These are phyloP conservation scores for Drosophila sp. DNA, from an alignment of 1,140 invertebrate genomes.

Conservation along the genomic window DNA sequence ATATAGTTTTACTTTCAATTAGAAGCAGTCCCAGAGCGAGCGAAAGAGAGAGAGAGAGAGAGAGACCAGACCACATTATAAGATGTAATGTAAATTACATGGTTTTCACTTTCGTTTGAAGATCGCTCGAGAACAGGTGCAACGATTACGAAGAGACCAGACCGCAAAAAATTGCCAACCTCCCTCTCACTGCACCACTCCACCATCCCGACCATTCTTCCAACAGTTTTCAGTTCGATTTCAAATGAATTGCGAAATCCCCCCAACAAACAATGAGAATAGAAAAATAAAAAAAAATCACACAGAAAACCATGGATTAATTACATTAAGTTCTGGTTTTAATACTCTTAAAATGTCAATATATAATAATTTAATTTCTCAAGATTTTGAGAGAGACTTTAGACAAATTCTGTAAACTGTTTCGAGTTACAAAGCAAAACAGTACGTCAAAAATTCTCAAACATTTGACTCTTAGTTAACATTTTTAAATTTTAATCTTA, in stretches of 20 bases:
- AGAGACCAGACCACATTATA: constrained; percentile 28
- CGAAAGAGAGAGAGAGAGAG: not conserved
- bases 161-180: constrained; percentile 53
- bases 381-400: no score
- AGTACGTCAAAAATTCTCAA: no score
- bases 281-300: constrained; percentile 19
- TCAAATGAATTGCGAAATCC: constrained; percentile 77
- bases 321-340: not conserved
- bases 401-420: no score
- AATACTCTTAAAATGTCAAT: constrained; percentile 8
- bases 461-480: no score
- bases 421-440: no score
- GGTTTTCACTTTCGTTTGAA: constrained; percentile 72
- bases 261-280: constrained; percentile 20
- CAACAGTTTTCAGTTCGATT: constrained; percentile 59
- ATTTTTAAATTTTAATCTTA: no score
- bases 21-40: not conserved
- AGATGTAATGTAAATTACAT: constrained; percentile 66
- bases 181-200: constrained; percentile 5
- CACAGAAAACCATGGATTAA: no score
- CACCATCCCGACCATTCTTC: constrained; percentile 1
- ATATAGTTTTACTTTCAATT: constrained; percentile 71
- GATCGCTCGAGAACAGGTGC: constrained; percentile 62
- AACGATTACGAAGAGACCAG: constrained; percentile 71
- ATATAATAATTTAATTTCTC: no score